These are phyloP conservation scores for Colostygia pectinataria DNA, from an alignment of 2,888 invertebrate species.

Conservation along the genomic window DNA sequence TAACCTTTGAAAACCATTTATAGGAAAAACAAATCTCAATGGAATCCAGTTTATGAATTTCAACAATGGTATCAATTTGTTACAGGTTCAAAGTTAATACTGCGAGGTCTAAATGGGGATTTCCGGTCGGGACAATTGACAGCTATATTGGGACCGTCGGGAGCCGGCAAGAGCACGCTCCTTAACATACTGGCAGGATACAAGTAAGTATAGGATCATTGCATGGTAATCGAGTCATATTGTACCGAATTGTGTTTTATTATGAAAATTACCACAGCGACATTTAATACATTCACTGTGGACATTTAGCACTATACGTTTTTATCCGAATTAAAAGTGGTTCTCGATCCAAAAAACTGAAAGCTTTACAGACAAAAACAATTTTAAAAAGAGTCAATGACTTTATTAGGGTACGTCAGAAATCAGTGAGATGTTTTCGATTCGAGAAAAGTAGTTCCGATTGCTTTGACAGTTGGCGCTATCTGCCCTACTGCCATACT, in stretches of 20 bases:
- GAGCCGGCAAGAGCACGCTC: slow-evolving; percentile 95
- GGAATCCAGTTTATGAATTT: slow-evolving; percentile 12
- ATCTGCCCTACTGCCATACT: too few species aligned
- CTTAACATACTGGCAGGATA: slow-evolving; percentile 95
- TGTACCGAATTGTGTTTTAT: background rate
- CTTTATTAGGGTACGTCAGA: too few species aligned
- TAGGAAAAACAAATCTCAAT: slow-evolving; percentile 5
- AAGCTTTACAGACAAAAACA: too few species aligned
- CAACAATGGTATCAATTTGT: slow-evolving; percentile 38
- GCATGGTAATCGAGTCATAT: background rate
- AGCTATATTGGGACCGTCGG: slow-evolving; percentile 96
- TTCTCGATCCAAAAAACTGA: too few species aligned
- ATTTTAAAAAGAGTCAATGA: too few species aligned
- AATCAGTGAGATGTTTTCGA: too few species aligned
- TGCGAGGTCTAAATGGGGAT: slow-evolving; percentile 91
- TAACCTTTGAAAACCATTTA: background rate
- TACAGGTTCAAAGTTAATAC: slow-evolving; percentile 89
- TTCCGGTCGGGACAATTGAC: slow-evolving; percentile 94
- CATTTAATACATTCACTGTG: too few species aligned
- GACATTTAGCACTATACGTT: too few species aligned
- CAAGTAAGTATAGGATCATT: slow-evolving; percentile 84
- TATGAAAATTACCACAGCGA: background rate
- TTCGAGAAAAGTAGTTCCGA: too few species aligned
- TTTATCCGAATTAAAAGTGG: too few species aligned
- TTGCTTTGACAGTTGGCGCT: too few species aligned